Conservation (phyloP, 2,113 vertebrate species). For the Sapajus apella region DNA sequence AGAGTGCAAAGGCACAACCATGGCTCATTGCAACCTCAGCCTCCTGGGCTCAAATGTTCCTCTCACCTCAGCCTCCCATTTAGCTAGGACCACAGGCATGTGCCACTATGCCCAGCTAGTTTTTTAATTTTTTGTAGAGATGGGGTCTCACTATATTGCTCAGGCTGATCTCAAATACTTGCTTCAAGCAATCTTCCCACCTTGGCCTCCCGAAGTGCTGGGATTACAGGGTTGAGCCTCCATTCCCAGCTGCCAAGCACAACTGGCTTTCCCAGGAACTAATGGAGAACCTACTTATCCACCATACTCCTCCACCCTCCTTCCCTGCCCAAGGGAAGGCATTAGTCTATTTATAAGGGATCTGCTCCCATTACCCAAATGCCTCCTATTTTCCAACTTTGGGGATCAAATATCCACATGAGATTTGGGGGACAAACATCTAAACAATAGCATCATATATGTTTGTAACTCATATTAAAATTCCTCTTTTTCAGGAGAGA, state of each 20-base stretch:
- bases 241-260: not conserved
- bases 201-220: too few relatives aligned
- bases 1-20: too few relatives aligned
- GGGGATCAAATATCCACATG: not conserved
- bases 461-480: not conserved
- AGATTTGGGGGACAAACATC: not conserved
- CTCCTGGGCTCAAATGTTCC: too few relatives aligned
- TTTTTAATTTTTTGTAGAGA: too few relatives aligned
- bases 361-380: not conserved
- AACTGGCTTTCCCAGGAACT: not conserved
- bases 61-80: too few relatives aligned
- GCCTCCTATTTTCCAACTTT: not conserved
- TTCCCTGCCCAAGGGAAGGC: not conserved
- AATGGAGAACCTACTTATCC: not conserved
- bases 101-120: too few relatives aligned
- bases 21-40: too few relatives aligned
- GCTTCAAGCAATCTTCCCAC: too few relatives aligned
- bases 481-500: not conserved
- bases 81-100: too few relatives aligned
- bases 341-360: not conserved
- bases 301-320: not conserved
- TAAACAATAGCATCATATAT: not conserved
- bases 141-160: too few relatives aligned
- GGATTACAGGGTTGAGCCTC: too few relatives aligned
- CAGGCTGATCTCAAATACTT: too few relatives aligned